Evolutionary conservation across 2,888 invertebrate species (phyloP), one percentile per base, ranked within the genome.

Genomic region (Clusia tigrina): DNA sequence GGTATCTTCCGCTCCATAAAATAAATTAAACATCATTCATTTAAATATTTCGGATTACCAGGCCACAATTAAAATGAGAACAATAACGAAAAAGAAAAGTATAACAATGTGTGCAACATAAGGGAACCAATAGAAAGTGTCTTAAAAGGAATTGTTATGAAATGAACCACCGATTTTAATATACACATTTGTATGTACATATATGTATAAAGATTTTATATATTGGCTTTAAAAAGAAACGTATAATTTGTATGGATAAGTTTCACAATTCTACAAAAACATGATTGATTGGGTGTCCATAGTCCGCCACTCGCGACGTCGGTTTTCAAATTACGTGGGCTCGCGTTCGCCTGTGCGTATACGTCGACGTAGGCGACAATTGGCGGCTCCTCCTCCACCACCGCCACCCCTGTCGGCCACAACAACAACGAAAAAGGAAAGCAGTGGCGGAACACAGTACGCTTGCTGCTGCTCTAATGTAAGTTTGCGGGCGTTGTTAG

Each of bases 211-310:
- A n/a, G n/a, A n/a, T n/a, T n/a, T n/a, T n/a, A n/a, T n/a, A n/a
- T n/a, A n/a, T n/a, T n/a, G n/a, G n/a, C n/a, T n/a, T n/a, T n/a
- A n/a, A n/a, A n/a, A n/a, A n/a, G n/a, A n/a, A n/a, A 5, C 12
- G 32, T 32, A 32, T 5, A 5, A 32, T 32, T 32, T 32, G 5
- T 32, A 32, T 32, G 5, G 32, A 12, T 12, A 32, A 32, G 5
- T 32, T 32, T 32, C 32, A 12, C 5, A 32, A 32, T 5, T 12
- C 32, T 12, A 32, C 32, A 48, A n/a, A 51, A 62, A 64, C 69
- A 91, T 91, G 91, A 91, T 91, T 77, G 91, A 91, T 85, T 91
- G 91, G 90, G 90, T 91, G 69, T 90, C 90, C 66, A 90, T 91
- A 74, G 90, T 90, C 67, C 87, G 90, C 62, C 89, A 90, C 76